Percentiles rank a stretch among this genome's conserved stretches.
phyloP scores from a whole-genome alignment of 2,888 invertebrate genomes.

The Pocota personata region DNA sequence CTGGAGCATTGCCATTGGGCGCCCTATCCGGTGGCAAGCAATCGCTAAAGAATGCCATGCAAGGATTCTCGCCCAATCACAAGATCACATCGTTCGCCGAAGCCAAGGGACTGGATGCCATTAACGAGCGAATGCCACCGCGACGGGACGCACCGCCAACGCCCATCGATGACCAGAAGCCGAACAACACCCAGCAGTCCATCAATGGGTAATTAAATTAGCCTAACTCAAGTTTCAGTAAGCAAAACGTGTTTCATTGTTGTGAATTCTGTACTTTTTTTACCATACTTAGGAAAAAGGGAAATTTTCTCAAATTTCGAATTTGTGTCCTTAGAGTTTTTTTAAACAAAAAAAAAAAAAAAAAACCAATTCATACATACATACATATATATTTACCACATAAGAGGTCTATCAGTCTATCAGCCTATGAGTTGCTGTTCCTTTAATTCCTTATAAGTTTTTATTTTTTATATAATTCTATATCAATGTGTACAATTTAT shows the following conservation, averaged over 20 bases:
- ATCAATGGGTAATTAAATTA: constrained; percentile 69
- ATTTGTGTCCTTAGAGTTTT: constrained; percentile 59
- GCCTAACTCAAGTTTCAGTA: constrained; percentile 53
- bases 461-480: neutral
- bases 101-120: constrained; percentile 98
- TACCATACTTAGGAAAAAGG: constrained; percentile 48
- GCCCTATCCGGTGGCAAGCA: constrained; percentile 98
- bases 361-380: neutral
- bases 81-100: constrained; percentile 99
- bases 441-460: constrained; percentile 30
- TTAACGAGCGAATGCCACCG: constrained; percentile 99
- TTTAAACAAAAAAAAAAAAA: neutral
- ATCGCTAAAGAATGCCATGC: constrained; percentile 96
- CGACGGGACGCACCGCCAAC: constrained; percentile 92
- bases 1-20: constrained; percentile 97
- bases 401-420: constrained; percentile 34
- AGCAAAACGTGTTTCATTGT: constrained; percentile 71
- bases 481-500: constrained; percentile 53
- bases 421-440: constrained; percentile 55
- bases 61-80: constrained; percentile 98
- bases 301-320: constrained; percentile 46
- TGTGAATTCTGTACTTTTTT: constrained; percentile 65
- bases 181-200: constrained; percentile 60
- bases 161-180: constrained; percentile 81
- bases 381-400: constrained; percentile 17